These are phyloP conservation scores for Panagrolaimus sp. DNA, from an alignment of 1,140 invertebrate species.

Conservation along the genomic window DNA sequence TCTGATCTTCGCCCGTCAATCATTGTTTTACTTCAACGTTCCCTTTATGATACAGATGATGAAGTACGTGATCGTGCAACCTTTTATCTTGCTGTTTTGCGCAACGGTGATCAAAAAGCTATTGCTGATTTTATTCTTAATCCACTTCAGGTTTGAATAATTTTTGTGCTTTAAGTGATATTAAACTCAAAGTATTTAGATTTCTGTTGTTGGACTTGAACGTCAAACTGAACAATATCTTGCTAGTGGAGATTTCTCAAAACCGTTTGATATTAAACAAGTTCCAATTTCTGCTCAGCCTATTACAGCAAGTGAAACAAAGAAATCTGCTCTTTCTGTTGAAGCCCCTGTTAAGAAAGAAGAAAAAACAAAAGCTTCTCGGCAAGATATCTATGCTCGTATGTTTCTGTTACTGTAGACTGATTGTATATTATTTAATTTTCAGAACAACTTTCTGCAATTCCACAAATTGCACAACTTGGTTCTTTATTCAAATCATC, in stretches of 20 bases:
- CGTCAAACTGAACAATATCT: constrained; percentile 77
- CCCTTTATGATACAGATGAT: constrained; percentile 92
- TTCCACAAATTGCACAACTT: constrained; percentile 67
- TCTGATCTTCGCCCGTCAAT: constrained; percentile 84
- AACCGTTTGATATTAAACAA: constrained; percentile 79
- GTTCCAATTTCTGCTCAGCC: constrained; percentile 72
- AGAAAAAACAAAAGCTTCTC: constrained; percentile 65
- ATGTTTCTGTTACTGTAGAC: constrained; percentile 18
- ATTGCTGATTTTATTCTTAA: constrained; percentile 81
- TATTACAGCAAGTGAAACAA: constrained; percentile 60
- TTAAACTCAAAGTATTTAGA: constrained; percentile 62
- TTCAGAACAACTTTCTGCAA: constrained; percentile 71
- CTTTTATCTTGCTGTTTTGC: constrained; percentile 82
- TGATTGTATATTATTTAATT: constrained; percentile 5
- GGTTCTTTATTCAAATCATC: constrained; percentile 84
- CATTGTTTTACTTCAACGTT: constrained; percentile 71
- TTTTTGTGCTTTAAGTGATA: constrained; percentile 5
- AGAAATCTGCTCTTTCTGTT: constrained; percentile 40
- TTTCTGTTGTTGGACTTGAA: constrained; percentile 79
- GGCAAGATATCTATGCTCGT: constrained; percentile 77
- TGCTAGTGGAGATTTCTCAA: constrained; percentile 66
- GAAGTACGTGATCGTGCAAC: constrained; percentile 97
- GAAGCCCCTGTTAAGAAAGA: constrained; percentile 48
- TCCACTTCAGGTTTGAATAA: constrained; percentile 53
- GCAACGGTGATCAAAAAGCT: constrained; percentile 67